Evolutionary conservation across 2,888 invertebrate species (phyloP).

Genomic region (Idaea aversata): DNA sequence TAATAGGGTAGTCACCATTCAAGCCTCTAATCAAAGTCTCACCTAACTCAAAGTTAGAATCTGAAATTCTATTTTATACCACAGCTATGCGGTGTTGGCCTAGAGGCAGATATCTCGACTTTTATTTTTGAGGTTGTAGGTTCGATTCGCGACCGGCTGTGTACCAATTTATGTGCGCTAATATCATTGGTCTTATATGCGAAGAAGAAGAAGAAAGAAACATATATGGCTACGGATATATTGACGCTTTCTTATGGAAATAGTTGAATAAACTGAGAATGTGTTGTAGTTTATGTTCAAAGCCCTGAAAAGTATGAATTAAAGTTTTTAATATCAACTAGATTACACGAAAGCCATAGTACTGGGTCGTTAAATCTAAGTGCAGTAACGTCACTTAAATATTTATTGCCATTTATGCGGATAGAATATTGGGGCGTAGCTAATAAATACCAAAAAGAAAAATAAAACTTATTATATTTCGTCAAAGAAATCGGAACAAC

Average conservation of each 20-base stretch:
- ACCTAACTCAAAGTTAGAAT: slow-evolving; percentile 26
- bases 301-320: neutral
- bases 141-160: too few species aligned
- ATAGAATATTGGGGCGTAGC: neutral
- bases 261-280: too few species aligned
- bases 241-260: too few species aligned
- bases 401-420: neutral
- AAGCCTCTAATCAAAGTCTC: slow-evolving; percentile 32
- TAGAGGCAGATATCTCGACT: neutral
- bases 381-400: too few species aligned
- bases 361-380: too few species aligned
- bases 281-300: neutral
- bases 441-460: slow-evolving; percentile 6
- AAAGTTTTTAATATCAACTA: too few species aligned
- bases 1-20: slow-evolving; percentile 21
- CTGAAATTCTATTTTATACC: slow-evolving; percentile 21
- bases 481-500: slow-evolving; percentile 25
- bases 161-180: too few species aligned
- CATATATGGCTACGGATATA: too few species aligned
- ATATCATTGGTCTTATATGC: too few species aligned
- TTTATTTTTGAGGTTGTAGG: neutral
- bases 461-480: slow-evolving; percentile 13
- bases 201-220: too few species aligned
- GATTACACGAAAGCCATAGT: too few species aligned
- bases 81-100: slow-evolving; percentile 7